Percentiles rank a stretch among this genome's conserved stretches.
Evolutionary conservation across 1,140 invertebrate species (phyloP).

Genomic region (Drosophila nannoptera): DNA sequence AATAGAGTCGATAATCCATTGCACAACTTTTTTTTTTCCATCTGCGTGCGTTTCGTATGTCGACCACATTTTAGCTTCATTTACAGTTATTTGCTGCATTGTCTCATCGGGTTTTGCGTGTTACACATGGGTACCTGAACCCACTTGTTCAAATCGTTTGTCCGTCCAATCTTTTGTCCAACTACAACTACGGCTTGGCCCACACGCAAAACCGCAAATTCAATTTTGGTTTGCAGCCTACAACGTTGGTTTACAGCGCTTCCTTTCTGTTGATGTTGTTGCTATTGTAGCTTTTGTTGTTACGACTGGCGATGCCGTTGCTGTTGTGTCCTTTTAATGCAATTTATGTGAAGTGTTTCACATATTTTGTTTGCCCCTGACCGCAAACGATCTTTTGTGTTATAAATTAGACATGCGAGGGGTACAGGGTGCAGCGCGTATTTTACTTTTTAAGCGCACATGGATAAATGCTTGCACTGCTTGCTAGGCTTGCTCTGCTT

Average conservation of each 20-base stretch:
- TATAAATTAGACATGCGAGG: background rate
- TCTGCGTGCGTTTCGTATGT: constrained; percentile 39
- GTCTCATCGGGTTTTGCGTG: constrained; percentile 15
- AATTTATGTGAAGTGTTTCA: constrained; percentile 73
- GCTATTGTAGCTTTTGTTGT: constrained; percentile 11
- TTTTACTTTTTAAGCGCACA: background rate
- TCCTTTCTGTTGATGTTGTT: constrained; percentile 25
- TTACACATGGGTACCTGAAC: constrained; percentile 10
- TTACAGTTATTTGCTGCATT: constrained; percentile 66
- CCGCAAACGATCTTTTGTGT: constrained; percentile 67
- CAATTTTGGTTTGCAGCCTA: constrained; percentile 70
- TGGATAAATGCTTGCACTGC: too few species aligned
- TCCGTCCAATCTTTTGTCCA: background rate
- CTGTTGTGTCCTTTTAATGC: constrained; percentile 49
- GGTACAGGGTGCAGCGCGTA: background rate
- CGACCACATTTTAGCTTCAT: constrained; percentile 72
- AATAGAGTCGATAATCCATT: background rate
- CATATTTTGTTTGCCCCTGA: constrained; percentile 48
- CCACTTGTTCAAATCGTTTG: constrained; percentile 23
- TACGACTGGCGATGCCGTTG: background rate
- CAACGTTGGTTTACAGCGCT: constrained; percentile 57
- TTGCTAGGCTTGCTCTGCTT: too few species aligned
- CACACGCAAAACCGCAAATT: constrained; percentile 63
- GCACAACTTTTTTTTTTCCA: constrained; percentile 19
- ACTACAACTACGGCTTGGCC: constrained; percentile 16